Percentiles rank a stretch among this genome's conserved stretches.
Conservation (phyloP, 2,797 vertebrate species). For the Bucorvus abyssinicus region DNA sequence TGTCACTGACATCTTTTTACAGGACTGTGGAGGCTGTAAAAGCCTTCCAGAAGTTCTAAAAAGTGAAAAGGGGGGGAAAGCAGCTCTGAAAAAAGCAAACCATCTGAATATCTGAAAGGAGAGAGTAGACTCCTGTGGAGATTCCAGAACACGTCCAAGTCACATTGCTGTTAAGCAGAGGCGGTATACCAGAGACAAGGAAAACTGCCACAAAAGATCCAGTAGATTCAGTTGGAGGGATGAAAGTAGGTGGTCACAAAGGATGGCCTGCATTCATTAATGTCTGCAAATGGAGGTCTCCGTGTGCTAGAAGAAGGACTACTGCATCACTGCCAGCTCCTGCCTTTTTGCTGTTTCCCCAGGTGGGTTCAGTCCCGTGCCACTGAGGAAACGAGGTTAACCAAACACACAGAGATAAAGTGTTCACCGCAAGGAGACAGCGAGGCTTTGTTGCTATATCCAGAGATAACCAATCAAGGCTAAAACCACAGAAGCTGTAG, state of each 20-base stretch:
- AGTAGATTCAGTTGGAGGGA: neutral
- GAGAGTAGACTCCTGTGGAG: accelerated
- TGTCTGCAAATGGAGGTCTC: neutral
- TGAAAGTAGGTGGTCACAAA: neutral
- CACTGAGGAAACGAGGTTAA: neutral
- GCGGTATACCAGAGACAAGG: neutral
- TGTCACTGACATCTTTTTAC: neutral
- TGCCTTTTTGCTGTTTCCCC: neutral
- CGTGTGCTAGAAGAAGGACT: neutral
- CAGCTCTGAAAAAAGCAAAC: neutral
- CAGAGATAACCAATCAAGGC: neutral
- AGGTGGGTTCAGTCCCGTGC: neutral
- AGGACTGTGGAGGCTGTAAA: neutral
- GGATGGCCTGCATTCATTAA: neutral
- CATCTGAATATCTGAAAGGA: neutral
- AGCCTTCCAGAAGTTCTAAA: neutral
- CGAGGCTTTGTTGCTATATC: neutral
- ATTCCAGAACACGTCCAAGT: neutral
- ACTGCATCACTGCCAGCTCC: neutral
- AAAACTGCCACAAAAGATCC: neutral
- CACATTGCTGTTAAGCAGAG: neutral
- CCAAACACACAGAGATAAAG: neutral
- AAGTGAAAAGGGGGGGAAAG: neutral
- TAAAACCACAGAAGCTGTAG: neutral
- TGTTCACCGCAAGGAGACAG: neutral